Evolutionary conservation across 2,888 invertebrate genomes (phyloP), one percentile per base, ranked within the genome.

Genomic region (Timema podura): DNA sequence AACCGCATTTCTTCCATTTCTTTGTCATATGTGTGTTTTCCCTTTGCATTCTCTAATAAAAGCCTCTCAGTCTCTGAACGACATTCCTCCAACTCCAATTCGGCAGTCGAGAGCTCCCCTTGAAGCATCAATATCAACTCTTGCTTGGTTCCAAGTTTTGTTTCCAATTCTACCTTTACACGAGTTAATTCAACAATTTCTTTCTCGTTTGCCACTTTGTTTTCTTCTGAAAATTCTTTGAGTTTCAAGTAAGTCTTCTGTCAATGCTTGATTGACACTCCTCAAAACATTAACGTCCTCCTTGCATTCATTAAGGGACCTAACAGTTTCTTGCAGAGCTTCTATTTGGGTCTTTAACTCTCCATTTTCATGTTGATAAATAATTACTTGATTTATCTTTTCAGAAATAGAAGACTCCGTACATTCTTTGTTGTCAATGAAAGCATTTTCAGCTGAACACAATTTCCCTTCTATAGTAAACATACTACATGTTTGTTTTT

Each of bases 91-190:
- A 71, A 48, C 46, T 71, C 71, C 5, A 73, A 49, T 13, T 66
- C 69, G 46, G 61, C 66, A 46, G 65, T 57, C 7, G 71, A 73
- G 45, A 73, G 51, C 15, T 71, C 71, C 64, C 70, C 48, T 49
- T 72, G 72, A 15, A 72, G 49, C 57, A 68, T 44, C n/a, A 72
- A 47, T 10, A 72, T 70, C 70, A 72, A 66, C 44, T 67, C 57
- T 49, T 72, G 72, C 30, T 70, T 70, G 48, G 68, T 68, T 44
- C 15, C 48, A 5, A 72, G 8, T 59, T 69, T 72, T 13, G 48
- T 15, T 11, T 72, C 70, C 13, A 72, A 16, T 46, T 72, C 70
- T 30, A 30, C 30, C 30, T 30, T 30, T 30, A 30, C 30, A 30
- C 30, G 30, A 30, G 30, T 30, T 30, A 30, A 3, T 2, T 30